Base-by-base conservation (phyloP, 2,888 invertebrate species). In the Troides aeacus region DNA sequence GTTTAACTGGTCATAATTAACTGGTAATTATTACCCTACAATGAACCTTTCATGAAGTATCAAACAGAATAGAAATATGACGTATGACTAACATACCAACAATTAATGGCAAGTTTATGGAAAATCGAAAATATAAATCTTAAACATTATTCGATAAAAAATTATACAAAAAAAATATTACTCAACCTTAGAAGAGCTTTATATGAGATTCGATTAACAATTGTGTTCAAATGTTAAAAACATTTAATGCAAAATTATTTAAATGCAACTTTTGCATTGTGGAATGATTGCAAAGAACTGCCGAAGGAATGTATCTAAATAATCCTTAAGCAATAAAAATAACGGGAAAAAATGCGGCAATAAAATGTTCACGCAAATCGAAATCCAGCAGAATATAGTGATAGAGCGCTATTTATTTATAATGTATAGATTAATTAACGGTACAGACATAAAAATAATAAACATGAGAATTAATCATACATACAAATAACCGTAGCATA, bases 201-300 rank as follows among this genome's bases (percentile, higher is more conserved):
- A 24, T 21, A 70, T 70, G 70, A 70, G 70, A 70, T 70, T 70
- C 70, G 4, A 59, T 53, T 39, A 59, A 36, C 30, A 65, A 50
- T 57, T 57, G 3, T 57, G 7, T 5, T 59, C 36, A n/a, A 73
- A 21, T 21, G 21, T 57, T n/a, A 21, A 57, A 61, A 62, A 70
- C 18, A 50, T 72, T 66, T 61, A 62, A 21, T 64, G 39, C 57
- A 62, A 64, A 59, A 46, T 53, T 24, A 69, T 58, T 68, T 75
- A 77, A 78, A 78, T 76, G 76, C 76, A 68, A 21, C 57, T 66
- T 50, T 50, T 64, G 60, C 62, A 63, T 68, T 74, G 4, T 74
- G 79, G 79, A 79, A 79, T 79, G 79, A 73, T 63, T 69, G 64
- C 46, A 67, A 62, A 66, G 10, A 59, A 66, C n/a, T 7, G 36